Evolutionary conservation across 1,140 invertebrate genomes (phyloP), one percentile per base, ranked within the genome.

Genomic region (Eupristina koningsbergeri): DNA sequence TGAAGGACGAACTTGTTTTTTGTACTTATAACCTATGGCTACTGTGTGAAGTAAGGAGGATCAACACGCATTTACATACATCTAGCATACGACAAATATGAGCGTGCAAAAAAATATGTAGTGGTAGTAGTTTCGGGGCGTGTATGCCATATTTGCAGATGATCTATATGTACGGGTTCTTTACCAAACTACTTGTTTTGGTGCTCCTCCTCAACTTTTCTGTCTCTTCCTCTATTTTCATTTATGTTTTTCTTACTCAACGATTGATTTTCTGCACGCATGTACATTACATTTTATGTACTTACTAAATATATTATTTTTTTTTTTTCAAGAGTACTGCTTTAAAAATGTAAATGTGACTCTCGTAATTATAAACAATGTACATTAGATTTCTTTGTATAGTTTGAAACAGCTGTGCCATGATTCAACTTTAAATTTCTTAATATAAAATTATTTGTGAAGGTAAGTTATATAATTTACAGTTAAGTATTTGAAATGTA

Each of bases 111-210:
- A 26, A 22, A 34, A 41, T 69, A 31, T 39, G 3, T 39, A 39
- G 29, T 34, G 1, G 22, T 22, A 15, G 39, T 53, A 41, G n/a
- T 45, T 7, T 7, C 5, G 41, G 5, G 58, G 29, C 39, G 71
- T 63, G n/a, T 36, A 26, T 36, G 53, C 50, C 2, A 5, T 53
- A 80, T 50, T 58, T n/a, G 67, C 47, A 15, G 69, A 74, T 74
- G 80, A 82, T 75, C 71, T 82, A 64, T 81, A 71, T 22, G 41
- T 61, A 73, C 34, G 41, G 69, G 8, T 75, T 61, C 74, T 69
- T 77, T 83, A 83, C 77, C 74, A 61, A 29, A 64, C n/a, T 39
- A 50, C 45, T 29, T 64, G 71, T 36, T 47, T 63, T 67, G n/a
- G n/a, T n/a, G n/a, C n/a, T n/a, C 47, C 39, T 79, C 41, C 34